Percentiles rank a stretch among this genome's conserved stretches.
phyloP scores from a whole-genome alignment of 2,888 invertebrate genomes.

The Carcina quercana region DNA sequence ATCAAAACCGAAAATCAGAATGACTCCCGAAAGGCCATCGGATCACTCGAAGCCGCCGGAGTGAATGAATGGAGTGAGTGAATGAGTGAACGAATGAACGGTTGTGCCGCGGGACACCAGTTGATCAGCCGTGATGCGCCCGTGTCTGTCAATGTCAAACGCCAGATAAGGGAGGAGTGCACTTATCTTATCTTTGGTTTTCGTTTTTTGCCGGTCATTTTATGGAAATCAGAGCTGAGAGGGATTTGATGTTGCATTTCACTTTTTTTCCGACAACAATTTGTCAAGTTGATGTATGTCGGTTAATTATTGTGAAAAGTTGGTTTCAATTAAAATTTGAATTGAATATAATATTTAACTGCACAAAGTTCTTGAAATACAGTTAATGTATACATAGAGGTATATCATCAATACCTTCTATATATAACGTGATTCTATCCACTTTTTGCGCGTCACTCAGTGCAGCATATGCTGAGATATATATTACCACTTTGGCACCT shows the following conservation, averaged over 20 bases:
- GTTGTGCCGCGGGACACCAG: slow-evolving; percentile 60
- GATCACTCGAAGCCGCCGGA: slow-evolving; percentile 62
- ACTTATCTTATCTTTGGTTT: slow-evolving; percentile 18
- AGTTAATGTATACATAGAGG: too few species aligned
- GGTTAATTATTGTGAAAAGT: too few species aligned
- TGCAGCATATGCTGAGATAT: too few species aligned
- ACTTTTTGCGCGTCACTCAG: too few species aligned
- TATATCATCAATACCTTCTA: too few species aligned
- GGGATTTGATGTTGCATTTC: slow-evolving; percentile 1
- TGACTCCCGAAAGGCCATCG: slow-evolving; percentile 51
- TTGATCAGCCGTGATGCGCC: slow-evolving; percentile 67
- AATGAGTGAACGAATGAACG: slow-evolving; percentile 36
- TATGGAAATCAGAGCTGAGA: slow-evolving; percentile 8
- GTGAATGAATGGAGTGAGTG: slow-evolving; percentile 49
- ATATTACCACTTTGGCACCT: too few species aligned
- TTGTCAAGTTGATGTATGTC: background rate
- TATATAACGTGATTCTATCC: too few species aligned
- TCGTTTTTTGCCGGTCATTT: slow-evolving; percentile 2
- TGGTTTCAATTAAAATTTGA: too few species aligned
- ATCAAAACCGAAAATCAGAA: slow-evolving; percentile 28
- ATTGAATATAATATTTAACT: too few species aligned
- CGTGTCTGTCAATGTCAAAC: slow-evolving; percentile 59
- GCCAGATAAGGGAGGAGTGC: slow-evolving; percentile 34
- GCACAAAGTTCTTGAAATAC: too few species aligned
- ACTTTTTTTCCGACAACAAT: background rate